Evolutionary conservation across 2,797 vertebrate genomes (phyloP), one percentile per base, ranked within the genome.

Genomic region (Tachyglossus aculeatus): DNA sequence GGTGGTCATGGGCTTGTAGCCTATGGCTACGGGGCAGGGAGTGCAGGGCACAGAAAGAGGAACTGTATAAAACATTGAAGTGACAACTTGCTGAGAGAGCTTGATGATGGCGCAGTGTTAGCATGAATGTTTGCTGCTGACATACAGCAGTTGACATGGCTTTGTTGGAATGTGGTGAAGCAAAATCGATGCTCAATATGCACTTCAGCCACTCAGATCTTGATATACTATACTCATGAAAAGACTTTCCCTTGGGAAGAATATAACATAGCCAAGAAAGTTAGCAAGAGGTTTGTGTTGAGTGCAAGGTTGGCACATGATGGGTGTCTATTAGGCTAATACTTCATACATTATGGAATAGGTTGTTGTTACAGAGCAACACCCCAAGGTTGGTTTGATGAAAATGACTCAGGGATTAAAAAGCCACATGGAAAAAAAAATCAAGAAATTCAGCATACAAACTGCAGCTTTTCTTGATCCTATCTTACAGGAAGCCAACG

Each of bases 61-160:
- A 84, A 61, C 72, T 3, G 44, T 63, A 67, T 22, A 68, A 78
- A 85, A 83, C 68, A 85, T 80, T 77, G 77, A 80, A 58, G 50
- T 56, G 84, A 83, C 78, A 85, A 78, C 78, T 81, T 88, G 88
- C 86, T 88, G 89, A 89, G 84, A 81, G 66, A 38, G 53, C 74
- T 77, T 43, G 31, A 74, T 82, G 62, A 54, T 40, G 0, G 68
- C 45, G 62, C 3, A 32, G 53, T 43, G 77, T 22, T 18, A 59
- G 47, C 32, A 4, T 2, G 64, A 45, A 50, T n/a, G 2, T 15
- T 7, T 11, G 11, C 9, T 58, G 32, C 16, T 25, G 77, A 82
- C 21, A 40, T 38, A 67, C 62, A 22, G 53, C 13, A 21, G 70
- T 43, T 70, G 74, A 71, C 55, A 45, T 2, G 33, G 60, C 70